A percentile compares a stretch with the other conserved stretches of the same genome.
These are phyloP conservation scores for Colostygia pectinataria DNA, from an alignment of 2,888 invertebrate species.

Conservation along the genomic window DNA sequence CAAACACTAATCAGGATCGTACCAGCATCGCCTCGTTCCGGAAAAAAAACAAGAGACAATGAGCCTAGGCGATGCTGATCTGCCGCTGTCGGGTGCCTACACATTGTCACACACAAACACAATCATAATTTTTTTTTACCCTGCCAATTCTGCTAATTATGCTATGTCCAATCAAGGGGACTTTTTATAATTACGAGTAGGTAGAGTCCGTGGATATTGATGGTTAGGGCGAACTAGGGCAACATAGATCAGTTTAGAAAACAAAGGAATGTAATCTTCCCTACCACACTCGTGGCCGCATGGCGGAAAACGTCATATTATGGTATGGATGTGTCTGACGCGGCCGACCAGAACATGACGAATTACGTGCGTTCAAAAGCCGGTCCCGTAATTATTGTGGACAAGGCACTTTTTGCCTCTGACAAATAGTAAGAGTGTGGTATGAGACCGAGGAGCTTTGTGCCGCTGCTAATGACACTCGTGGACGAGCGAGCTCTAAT, in stretches of 20 bases:
- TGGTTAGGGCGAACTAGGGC: too few species aligned
- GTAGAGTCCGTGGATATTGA: too few species aligned
- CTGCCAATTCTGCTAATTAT: too few species aligned
- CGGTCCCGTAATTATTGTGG: conserved; percentile 82
- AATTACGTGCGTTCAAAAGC: conserved; percentile 78
- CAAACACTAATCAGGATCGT: too few species aligned
- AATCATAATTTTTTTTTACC: too few species aligned
- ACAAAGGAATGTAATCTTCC: conserved; percentile 47
- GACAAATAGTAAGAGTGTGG: conserved; percentile 80
- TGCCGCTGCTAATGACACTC: conserved; percentile 79
- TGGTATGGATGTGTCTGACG: conserved; percentile 70
- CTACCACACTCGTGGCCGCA: conserved; percentile 57
- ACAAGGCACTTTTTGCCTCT: conserved; percentile 81
- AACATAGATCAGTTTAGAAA: background rate
- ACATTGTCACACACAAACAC: too few species aligned
- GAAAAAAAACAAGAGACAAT: too few species aligned
- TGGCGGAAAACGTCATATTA: conserved; percentile 80
- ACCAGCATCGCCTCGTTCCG: too few species aligned
- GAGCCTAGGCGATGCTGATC: too few species aligned
- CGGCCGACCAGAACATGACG: conserved; percentile 82
- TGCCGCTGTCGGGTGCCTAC: too few species aligned
- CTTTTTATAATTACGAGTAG: conserved; percentile 7
- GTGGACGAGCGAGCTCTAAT: conserved; percentile 71
- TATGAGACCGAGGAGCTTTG: conserved; percentile 76
- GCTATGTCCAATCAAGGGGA: too few species aligned